These are phyloP conservation scores for Anhinga rufa DNA, from an alignment of 2,113 vertebrate genomes.

Conservation along the genomic window DNA sequence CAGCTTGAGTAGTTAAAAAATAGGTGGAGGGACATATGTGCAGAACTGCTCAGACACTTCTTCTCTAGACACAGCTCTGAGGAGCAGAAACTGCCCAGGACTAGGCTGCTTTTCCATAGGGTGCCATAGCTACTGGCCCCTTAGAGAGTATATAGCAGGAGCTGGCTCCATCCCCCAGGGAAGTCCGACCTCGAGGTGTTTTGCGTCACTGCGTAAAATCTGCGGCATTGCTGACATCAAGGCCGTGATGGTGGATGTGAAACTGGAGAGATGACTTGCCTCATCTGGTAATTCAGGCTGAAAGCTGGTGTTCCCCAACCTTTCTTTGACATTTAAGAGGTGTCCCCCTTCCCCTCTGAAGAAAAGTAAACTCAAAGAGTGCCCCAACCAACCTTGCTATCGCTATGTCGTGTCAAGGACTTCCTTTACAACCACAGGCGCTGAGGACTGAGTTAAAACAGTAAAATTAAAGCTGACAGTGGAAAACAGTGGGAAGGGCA, in stretches of 20 bases:
- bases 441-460: neutral
- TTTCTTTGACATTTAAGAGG: neutral
- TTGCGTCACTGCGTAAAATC: fast-evolving
- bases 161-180: neutral
- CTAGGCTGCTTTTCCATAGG: neutral
- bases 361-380: neutral
- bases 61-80: neutral
- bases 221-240: neutral
- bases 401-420: fast-evolving
- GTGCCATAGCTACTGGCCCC: neutral
- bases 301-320: neutral
- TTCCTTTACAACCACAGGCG: fast-evolving
- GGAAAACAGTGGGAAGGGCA: neutral
- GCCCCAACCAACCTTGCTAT: neutral
- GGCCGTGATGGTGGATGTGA: neutral
- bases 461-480: neutral
- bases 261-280: neutral
- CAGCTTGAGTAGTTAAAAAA: neutral
- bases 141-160: neutral
- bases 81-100: neutral
- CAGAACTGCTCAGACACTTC: neutral
- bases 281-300: neutral
- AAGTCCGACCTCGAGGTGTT: neutral
- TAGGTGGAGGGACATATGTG: neutral
- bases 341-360: neutral